Evolutionary conservation across 2,113 vertebrate species (phyloP).

Genomic region (Megaceryle torquata): DNA sequence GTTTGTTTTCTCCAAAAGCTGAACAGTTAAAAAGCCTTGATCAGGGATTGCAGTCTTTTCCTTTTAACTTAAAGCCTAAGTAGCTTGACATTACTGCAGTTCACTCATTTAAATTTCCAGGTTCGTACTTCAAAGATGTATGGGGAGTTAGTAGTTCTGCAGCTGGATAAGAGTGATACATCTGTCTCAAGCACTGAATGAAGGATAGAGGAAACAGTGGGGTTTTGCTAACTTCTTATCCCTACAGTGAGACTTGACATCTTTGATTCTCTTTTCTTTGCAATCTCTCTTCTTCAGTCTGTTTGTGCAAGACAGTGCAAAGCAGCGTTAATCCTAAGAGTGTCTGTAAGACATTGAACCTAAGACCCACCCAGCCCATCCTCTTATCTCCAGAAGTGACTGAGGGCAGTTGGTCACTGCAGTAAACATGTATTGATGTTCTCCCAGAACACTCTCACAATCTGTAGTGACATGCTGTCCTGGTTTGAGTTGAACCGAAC

Average conservation of each 20-base stretch:
- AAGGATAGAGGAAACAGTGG: background rate
- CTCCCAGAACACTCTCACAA: background rate
- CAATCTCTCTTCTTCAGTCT: background rate
- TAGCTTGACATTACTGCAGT: background rate
- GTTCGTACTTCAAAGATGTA: background rate
- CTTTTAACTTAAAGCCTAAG: background rate
- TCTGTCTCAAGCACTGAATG: background rate
- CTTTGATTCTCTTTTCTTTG: background rate
- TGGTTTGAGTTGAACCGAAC: too few relatives aligned
- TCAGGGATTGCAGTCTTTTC: background rate
- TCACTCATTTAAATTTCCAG: background rate
- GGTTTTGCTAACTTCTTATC: background rate
- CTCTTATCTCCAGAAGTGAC: background rate
- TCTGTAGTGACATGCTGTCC: background rate
- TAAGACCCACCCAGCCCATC: background rate
- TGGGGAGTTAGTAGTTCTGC: background rate
- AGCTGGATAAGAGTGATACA: background rate
- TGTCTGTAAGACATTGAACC: accelerated
- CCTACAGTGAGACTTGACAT: background rate
- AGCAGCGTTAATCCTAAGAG: background rate
- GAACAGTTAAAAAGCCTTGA: background rate
- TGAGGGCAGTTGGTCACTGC: background rate
- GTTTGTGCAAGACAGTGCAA: background rate
- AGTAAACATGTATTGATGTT: accelerated
- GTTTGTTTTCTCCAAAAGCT: background rate